Evolutionary conservation across 2,113 vertebrate genomes (phyloP).

Genomic region (Channa maculata): DNA sequence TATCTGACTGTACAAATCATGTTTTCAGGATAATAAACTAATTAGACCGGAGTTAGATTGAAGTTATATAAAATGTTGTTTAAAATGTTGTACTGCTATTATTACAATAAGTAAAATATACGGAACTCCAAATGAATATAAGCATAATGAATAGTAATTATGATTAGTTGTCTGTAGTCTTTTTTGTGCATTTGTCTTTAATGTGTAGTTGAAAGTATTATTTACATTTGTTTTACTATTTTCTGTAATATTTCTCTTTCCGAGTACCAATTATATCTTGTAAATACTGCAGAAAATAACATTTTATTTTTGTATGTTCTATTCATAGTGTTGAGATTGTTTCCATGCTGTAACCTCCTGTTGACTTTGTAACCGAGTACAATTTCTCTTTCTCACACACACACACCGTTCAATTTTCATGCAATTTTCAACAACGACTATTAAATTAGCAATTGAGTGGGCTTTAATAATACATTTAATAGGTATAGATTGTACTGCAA

Average conservation of each 20-base stretch:
- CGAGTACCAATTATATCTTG: no score
- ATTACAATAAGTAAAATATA: neutral
- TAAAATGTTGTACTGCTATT: neutral
- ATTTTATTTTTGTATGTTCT: no score
- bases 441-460: neutral
- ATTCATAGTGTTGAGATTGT: no score
- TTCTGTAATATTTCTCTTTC: no score
- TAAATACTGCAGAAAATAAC: no score
- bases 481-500: conserved; percentile 12
- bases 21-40: neutral
- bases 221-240: no score
- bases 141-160: neutral
- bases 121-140: neutral
- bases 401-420: no score
- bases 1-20: neutral
- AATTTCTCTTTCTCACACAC: no score
- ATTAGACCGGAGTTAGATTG: neutral
- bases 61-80: neutral
- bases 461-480: conserved; percentile 49
- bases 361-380: no score
- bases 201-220: neutral
- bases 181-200: neutral
- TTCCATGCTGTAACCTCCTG: no score
- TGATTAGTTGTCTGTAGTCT: neutral
- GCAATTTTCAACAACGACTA: no score